Percentiles rank a stretch among this genome's conserved stretches.
phyloP scores from a whole-genome alignment of 2,797 vertebrate species.

The Peromyscus aztecus region DNA sequence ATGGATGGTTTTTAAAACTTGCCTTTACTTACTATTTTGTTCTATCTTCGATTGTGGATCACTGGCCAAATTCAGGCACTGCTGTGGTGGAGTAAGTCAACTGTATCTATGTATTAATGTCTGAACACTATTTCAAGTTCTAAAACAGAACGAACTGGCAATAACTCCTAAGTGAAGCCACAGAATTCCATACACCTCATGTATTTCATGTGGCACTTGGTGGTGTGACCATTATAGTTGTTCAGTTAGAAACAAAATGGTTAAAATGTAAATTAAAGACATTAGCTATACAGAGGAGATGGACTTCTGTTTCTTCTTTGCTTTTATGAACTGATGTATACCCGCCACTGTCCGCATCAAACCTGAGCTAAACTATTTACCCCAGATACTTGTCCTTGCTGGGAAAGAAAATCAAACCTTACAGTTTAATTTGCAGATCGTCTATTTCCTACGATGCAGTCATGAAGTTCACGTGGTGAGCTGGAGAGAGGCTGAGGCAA shows the following conservation, averaged over 20 bases:
- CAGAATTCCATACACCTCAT: neutral
- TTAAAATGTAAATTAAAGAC: neutral
- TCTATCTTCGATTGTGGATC: neutral
- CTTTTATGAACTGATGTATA: slow-evolving; percentile 44
- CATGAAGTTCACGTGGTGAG: neutral
- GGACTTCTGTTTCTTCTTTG: slow-evolving; percentile 44
- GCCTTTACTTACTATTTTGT: neutral
- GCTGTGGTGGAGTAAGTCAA: neutral
- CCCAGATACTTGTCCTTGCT: neutral
- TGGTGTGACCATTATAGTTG: neutral
- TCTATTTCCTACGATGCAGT: slow-evolving; percentile 7
- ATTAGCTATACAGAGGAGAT: neutral
- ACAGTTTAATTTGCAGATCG: neutral
- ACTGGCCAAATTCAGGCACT: neutral
- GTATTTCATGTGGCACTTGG: neutral
- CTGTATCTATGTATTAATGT: neutral
- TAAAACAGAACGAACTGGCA: neutral
- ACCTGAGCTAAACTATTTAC: slow-evolving; percentile 79
- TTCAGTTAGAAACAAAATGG: neutral
- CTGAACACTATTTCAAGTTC: neutral
- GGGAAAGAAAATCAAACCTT: neutral
- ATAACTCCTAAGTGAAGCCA: neutral
- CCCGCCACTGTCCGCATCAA: slow-evolving; percentile 65
- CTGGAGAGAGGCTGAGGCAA: neutral
- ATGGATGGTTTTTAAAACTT: neutral